Percentiles rank a stretch among this genome's conserved stretches.
Evolutionary conservation across 1,140 invertebrate species (phyloP).

Genomic region (Mesaphorura yosii): DNA sequence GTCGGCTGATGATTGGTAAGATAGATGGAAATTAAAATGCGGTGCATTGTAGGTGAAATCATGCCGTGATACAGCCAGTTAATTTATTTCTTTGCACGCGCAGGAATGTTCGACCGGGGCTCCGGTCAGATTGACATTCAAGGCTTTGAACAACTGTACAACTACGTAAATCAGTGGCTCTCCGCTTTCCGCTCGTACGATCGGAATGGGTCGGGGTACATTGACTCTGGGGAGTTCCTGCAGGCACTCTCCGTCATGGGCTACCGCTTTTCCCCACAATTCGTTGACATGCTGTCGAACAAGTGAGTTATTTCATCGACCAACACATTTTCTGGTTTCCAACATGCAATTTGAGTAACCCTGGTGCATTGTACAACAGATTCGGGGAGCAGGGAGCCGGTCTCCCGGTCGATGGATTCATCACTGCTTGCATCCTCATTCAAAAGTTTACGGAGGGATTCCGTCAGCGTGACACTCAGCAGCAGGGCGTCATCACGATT

Average conservation of each 20-base stretch:
- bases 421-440: slow-evolving; percentile 73
- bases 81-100: slow-evolving; percentile 27
- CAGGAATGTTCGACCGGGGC: slow-evolving; percentile 80
- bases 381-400: slow-evolving; percentile 29
- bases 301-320: slow-evolving; percentile 40
- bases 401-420: slow-evolving; percentile 73
- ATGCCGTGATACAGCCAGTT: neutral
- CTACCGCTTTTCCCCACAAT: slow-evolving; percentile 67
- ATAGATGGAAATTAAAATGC: neutral
- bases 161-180: slow-evolving; percentile 80
- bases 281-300: slow-evolving; percentile 57
- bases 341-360: neutral
- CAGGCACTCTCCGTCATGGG: slow-evolving; percentile 77
- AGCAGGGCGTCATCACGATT: slow-evolving; percentile 63
- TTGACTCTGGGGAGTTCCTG: slow-evolving; percentile 65
- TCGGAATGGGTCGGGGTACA: slow-evolving; percentile 64
- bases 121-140: slow-evolving; percentile 73
- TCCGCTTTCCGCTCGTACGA: slow-evolving; percentile 57
- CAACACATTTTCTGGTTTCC: neutral
- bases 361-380: neutral
- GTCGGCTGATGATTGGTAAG: slow-evolving; percentile 77
- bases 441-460: slow-evolving; percentile 78
- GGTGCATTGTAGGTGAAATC: neutral
- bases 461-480: slow-evolving; percentile 54
- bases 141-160: slow-evolving; percentile 77